A percentile compares a stretch with the other conserved stretches of the same genome.
phyloP scores from a whole-genome alignment of 1,140 invertebrate species.

The Drosophila bipectinata region DNA sequence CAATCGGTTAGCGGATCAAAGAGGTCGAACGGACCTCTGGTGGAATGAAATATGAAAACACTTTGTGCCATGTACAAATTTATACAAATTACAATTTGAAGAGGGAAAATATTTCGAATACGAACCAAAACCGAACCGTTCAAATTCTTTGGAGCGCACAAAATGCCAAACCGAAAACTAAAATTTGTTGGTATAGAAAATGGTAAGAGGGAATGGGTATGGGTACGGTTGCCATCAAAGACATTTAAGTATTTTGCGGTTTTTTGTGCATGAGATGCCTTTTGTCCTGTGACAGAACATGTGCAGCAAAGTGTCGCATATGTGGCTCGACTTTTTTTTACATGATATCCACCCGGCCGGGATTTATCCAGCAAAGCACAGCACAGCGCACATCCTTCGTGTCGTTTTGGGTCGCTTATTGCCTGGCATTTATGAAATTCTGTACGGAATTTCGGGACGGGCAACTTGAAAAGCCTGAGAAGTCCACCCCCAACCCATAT shows the following conservation, averaged over 20 bases:
- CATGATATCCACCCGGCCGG: conserved; percentile 30
- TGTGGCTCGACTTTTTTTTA: conserved; percentile 45
- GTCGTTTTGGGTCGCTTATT: conserved; percentile 45
- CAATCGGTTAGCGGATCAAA: conserved; percentile 59
- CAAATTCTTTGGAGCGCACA: conserved; percentile 67
- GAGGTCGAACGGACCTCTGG: conserved; percentile 14
- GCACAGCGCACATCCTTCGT: conserved; percentile 14
- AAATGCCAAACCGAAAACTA: conserved; percentile 60
- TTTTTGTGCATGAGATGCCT: conserved; percentile 53
- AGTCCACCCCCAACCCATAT: not conserved
- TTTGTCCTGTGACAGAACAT: conserved; percentile 67
- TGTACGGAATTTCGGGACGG: conserved; percentile 61
- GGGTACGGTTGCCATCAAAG: conserved; percentile 65
- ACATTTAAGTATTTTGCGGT: conserved; percentile 80
- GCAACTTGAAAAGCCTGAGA: conserved; percentile 55
- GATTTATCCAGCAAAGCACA: conserved; percentile 43
- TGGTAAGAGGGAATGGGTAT: not conserved
- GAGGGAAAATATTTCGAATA: conserved; percentile 67
- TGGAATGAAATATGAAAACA: not conserved
- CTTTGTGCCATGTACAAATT: conserved; percentile 8
- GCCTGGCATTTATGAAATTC: conserved; percentile 75
- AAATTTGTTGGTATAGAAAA: conserved; percentile 41
- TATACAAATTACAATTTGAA: conserved; percentile 50
- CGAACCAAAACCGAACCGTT: conserved; percentile 40
- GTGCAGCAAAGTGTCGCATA: conserved; percentile 65